phyloP scores from a whole-genome alignment of 2,797 vertebrate genomes.

The Centropyge bicolor region DNA sequence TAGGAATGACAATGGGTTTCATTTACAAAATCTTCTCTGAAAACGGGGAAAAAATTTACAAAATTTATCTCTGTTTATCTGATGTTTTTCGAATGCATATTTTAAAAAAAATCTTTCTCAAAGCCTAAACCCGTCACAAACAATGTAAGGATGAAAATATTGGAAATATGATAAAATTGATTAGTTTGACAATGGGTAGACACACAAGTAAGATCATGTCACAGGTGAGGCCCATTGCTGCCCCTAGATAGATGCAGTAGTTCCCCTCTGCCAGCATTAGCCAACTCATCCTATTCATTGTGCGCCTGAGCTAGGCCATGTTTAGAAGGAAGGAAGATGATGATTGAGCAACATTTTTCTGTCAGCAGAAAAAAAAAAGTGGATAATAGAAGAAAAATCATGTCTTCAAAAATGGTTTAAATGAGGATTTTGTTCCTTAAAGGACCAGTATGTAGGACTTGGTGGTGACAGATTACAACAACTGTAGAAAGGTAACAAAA shows the following conservation, averaged over 20 bases:
- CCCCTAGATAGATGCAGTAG: not conserved
- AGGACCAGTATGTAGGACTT: too few species aligned
- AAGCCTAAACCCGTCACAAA: too few species aligned
- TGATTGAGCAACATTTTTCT: not conserved
- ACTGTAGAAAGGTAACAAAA: too few species aligned
- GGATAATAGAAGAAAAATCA: not conserved
- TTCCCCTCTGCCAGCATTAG: slow-evolving; percentile 5
- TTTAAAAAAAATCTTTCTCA: not conserved
- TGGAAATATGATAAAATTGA: not conserved
- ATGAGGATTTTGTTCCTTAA: not conserved
- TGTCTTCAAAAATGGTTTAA: not conserved
- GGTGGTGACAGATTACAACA: too few species aligned
- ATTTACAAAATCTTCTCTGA: not conserved
- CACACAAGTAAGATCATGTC: not conserved
- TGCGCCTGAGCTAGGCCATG: not conserved
- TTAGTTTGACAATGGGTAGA: not conserved
- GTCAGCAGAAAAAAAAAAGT: not conserved
- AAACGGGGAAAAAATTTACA: not conserved
- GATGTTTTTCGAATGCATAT: too few species aligned
- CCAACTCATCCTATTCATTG: slow-evolving; percentile 13
- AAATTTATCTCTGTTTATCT: too few species aligned
- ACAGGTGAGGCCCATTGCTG: not conserved
- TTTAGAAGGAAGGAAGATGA: not conserved
- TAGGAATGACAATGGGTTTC: not conserved
- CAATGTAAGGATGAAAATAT: not conserved